Evolutionary conservation across 2,888 invertebrate genomes (phyloP), one percentile per base, ranked within the genome.

Genomic region (Machimus atricapillus): DNA sequence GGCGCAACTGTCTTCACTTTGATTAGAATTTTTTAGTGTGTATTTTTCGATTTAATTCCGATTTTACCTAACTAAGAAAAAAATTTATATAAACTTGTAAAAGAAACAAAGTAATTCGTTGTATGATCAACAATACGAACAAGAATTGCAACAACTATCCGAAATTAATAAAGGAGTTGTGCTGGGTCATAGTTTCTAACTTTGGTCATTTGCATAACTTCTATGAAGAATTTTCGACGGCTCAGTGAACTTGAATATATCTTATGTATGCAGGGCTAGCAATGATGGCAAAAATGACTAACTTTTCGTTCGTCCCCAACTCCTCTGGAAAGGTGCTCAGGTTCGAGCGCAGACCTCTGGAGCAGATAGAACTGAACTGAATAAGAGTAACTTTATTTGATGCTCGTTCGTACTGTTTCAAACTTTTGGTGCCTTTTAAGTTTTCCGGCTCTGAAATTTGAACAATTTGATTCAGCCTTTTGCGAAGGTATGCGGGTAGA

Each of bases 171-270:
- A 12, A 52, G 52, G 52, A 52, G 52, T 16, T n/a, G 6, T 52
- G n/a, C 19, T 52, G 5, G 52, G 23, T 19, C 19, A 56, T 66
- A 66, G 19, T 66, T 66, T 27, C 46, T 31, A 79, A 79, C 52
- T 79, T 79, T 79, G 46, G 79, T 23, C 78, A 78, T 52, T 79
- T 79, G 52, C 40, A 79, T 52, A 31, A 79, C 14, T 79, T 79
- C 31, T n/a, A 23, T 79, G 31, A 27, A 52, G 52, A 52, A 52
- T 52, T 52, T 40, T 52, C 31, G 19, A 9, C 46, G 27, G 23
- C 66, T 66, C 66, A 27, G 66, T 66, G 23, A 66, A 66, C 27
- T 9, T 23, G 23, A 66, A 66, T 66, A 27, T 52, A n/a, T 66
- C 23, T 66, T 66, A 12, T 23, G 23, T 66, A 66, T 66, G 66